Conservation (phyloP, 2,797 vertebrate species). For the Sebastes minor region DNA sequence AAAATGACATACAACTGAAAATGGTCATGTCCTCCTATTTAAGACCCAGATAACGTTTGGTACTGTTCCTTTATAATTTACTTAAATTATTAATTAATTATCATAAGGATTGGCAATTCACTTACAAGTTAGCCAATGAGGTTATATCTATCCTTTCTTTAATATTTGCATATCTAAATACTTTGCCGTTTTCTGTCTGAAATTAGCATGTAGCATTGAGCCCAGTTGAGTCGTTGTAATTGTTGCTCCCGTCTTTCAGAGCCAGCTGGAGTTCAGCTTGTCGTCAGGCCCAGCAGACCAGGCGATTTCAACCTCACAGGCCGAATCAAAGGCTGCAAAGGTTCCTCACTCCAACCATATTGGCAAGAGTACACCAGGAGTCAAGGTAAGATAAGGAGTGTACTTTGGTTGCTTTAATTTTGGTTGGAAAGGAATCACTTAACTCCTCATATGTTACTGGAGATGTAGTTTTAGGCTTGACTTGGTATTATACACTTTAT, state of each 20-base stretch:
- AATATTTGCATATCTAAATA: neutral
- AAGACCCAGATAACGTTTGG: neutral
- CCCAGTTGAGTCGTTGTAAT: neutral
- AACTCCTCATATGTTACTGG: neutral
- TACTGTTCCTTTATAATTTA: neutral
- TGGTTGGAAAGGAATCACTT: neutral
- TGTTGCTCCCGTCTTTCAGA: conserved; percentile 74
- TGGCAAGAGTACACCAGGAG: conserved; percentile 78
- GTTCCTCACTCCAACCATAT: conserved; percentile 74
- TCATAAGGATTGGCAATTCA: no score
- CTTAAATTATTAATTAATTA: no score
- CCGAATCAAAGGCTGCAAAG: conserved; percentile 81
- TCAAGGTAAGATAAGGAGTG: conserved; percentile 64
- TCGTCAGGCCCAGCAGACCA: conserved; percentile 83
- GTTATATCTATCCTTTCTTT: neutral
- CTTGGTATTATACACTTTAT: neutral
- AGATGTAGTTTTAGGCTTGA: neutral
- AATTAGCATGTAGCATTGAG: neutral
- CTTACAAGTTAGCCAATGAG: neutral
- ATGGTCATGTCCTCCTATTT: neutral
- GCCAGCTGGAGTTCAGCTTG: conserved; percentile 96
- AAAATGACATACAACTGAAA: neutral
- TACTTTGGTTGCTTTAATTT: neutral
- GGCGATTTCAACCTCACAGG: conserved; percentile 54
- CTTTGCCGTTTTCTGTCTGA: neutral